These are phyloP conservation scores for Phenganax subtilis DNA, from an alignment of 92 coral and sea anemone genomes.

Conservation along the genomic window DNA sequence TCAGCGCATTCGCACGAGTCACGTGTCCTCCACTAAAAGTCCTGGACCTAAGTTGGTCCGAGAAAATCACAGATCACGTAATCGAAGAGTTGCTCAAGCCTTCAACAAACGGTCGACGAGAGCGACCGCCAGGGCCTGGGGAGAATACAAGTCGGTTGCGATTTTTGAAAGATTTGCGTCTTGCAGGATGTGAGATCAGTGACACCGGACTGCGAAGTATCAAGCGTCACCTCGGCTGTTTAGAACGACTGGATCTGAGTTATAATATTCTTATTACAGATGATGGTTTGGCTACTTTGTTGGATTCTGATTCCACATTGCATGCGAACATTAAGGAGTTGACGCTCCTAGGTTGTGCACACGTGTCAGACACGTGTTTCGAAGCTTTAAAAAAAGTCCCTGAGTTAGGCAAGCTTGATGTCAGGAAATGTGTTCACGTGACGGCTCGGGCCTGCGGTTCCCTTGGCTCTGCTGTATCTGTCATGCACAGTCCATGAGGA, in stretches of 20 bases:
- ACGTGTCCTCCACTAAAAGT: conserved; percentile 84
- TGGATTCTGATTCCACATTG: conserved; percentile 49
- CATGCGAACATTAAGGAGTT: conserved; percentile 56
- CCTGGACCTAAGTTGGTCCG: conserved; percentile 94
- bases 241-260: conserved; percentile 77
- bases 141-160: conserved; percentile 75
- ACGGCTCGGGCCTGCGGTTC: conserved; percentile 56
- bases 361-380: conserved; percentile 71
- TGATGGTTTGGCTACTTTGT: conserved; percentile 69
- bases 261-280: conserved; percentile 78
- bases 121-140: conserved; percentile 58
- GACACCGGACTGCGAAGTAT: conserved; percentile 71
- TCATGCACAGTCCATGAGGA: not conserved
- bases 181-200: conserved; percentile 93
- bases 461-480: conserved; percentile 38
- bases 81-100: conserved; percentile 71
- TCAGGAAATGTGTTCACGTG: conserved; percentile 69
- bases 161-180: conserved; percentile 65
- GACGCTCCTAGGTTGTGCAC: conserved; percentile 80
- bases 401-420: conserved; percentile 61
- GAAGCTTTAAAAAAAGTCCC: conserved; percentile 62
- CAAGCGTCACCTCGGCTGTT: conserved; percentile 65
- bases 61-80: conserved; percentile 79
- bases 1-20: conserved; percentile 71
- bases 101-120: conserved; percentile 64